Evolutionary conservation across 2,888 invertebrate species (phyloP), one percentile per base, ranked within the genome.

Genomic region (Habrosyne pyritoides): DNA sequence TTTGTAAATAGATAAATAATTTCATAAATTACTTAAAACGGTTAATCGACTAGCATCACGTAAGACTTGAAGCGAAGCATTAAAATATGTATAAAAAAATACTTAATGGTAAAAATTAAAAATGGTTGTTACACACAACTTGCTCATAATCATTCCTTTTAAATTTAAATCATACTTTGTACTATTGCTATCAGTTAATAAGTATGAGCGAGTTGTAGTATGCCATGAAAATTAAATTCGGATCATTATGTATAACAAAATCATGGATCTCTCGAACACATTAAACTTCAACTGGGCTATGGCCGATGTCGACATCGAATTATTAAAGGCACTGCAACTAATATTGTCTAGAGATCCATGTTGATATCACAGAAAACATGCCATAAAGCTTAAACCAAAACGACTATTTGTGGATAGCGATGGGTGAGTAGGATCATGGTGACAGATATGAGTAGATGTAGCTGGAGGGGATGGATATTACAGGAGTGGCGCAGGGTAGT

Each of bases 341-440:
- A 84, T 85, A 84, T 80, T 81, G 83, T 83, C 77, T 59, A 72
- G 82, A 84, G 79, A 85, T 79, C 86, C 83, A 82, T 67, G 79
- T 67, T 55, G 36, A 60, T 83, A 85, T 83, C 78, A 83, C 81
- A 82, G 71, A 77, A 80, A 77, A 69, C 56, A 75, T 77, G 66
- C 72, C 55, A 71, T 61, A 21, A 86, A 87, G 86, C 86, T 93
- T 93, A 94, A 89, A 94, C 91, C 79, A 94, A 93, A 87, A 94
- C 92, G 75, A 94, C 89, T 74, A 94, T 94, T 75, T 95, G 94
- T 64, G 95, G 95, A 79, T 95, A 95, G 85, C 94, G 94, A 87
- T 94, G 94, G 64, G 94, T 94, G 79, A 95, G 93, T 52, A 95
- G 91, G 81, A 95, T 92, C 91, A 95, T 93, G 62, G 95, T 95